Evolutionary conservation across 1,140 invertebrate genomes (phyloP), one percentile per base, ranked within the genome.

Genomic region (Zeugodacus cucurbitae): DNA sequence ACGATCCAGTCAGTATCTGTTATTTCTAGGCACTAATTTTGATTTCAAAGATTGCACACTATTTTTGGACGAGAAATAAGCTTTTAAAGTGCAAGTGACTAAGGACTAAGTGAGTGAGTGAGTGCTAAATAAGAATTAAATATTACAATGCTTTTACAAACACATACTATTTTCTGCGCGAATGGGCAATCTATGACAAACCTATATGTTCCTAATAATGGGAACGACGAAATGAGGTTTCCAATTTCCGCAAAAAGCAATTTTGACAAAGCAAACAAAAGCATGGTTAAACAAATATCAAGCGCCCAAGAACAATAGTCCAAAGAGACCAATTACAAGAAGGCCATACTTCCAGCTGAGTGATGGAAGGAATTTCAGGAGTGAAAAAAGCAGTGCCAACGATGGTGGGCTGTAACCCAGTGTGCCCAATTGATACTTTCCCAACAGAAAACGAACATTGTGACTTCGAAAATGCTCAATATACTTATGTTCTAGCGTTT

Each of bases 241-340:
- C 44, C 67, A 74, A 78, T 88, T 88, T 88, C 87, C 87, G 37
- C 67, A 88, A 88, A 74, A 88, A 88, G 87, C 87, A 74, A 57
- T 78, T 88, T 88, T 88, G 67, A 48, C 87, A 88, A 74, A 44
- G 44, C 54, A 67, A 67, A 14, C 26, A 8, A 82, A 44, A 82
- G 44, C 37, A 82, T 48, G 11, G 22, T 26, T 26, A 10, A 82
- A 20, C 41, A 82, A 82, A 48, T 82, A n/a, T n/a, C n/a, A 82
- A 82, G 11, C 41, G n/a, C 41, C 22, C 3, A 7, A 82, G n/a
- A 62, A 59, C n/a, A 87, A 59, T 32, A 87, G 44, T 14, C 86
- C 29, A 59, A 34, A 11, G 54, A 58, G 32, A 62, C 57, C 22
- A 62, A 58, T 58, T 58, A 62, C 32, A 87, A 82, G 41, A n/a